phyloP scores from a whole-genome alignment of 1,140 invertebrate species.

The Sogatella furcifera region DNA sequence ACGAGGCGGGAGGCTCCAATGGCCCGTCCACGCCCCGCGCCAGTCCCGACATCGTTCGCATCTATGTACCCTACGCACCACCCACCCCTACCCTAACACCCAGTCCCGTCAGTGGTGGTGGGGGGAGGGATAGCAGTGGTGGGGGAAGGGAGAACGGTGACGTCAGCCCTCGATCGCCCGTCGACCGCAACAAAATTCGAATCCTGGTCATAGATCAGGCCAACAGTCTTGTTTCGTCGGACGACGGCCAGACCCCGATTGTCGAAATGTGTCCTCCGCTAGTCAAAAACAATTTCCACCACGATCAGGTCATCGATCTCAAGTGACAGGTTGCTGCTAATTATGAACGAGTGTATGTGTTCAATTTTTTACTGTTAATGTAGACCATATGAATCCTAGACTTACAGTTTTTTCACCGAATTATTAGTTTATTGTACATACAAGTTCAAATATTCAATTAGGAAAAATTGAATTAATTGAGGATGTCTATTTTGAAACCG shows the following conservation, averaged over 20 bases:
- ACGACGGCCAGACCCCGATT: constrained; percentile 18
- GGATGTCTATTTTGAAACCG: too few species aligned
- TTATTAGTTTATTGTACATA: too few species aligned
- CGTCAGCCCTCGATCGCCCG: constrained; percentile 7
- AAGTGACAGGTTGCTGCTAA: constrained; percentile 14
- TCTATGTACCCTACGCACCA: constrained; percentile 59
- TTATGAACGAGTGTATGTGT: too few species aligned
- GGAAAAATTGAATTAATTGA: too few species aligned
- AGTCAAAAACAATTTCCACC: constrained; percentile 6
- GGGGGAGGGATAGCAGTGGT: too few species aligned
- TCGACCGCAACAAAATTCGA: constrained; percentile 19
- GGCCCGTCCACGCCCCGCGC: constrained; percentile 49
- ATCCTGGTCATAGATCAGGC: constrained; percentile 19
- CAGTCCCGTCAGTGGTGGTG: not conserved
- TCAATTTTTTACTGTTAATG: too few species aligned
- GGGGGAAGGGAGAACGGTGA: constrained; percentile 12
- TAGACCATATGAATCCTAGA: too few species aligned
- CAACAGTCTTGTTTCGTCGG: not conserved
- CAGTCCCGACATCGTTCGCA: constrained; percentile 57
- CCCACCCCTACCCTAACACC: constrained; percentile 21
- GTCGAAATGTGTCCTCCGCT: constrained; percentile 17
- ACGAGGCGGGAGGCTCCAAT: constrained; percentile 41
- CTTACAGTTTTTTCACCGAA: too few species aligned
- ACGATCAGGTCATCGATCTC: constrained; percentile 13
- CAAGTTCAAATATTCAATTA: too few species aligned